Evolutionary conservation across 2,888 invertebrate genomes (phyloP), one percentile per base, ranked within the genome.

Genomic region (Dusona sp.): DNA sequence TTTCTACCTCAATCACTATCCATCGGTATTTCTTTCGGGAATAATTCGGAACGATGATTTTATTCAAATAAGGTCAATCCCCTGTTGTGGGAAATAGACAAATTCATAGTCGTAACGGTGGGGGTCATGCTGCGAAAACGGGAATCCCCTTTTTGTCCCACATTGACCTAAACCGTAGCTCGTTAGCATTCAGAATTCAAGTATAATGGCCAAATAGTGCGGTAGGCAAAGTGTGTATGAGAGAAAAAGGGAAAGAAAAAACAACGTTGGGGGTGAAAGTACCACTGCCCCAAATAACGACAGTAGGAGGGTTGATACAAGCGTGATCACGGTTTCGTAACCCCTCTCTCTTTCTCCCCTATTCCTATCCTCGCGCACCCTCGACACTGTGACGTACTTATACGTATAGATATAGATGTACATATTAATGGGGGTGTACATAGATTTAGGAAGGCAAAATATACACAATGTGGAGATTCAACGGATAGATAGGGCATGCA

Each of bases 211-310:
- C 51, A n/a, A 67, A 82, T 33, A 38, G 67, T 83, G 78, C 68
- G 77, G 64, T 79, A 42, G 83, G 80, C 25, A 54, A 65, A 82
- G 68, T 36, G 75, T 57, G 57, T 68, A 54, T 29, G 38, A 25
- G 51, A 33, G n/a, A 25, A 13, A 8, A 64, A 48, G 33, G 57
- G 7, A 54, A 68, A 51, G 36, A 72, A 79, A 51, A 51, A 51
- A 29, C 29, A 85, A 75, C 67, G 54, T 72, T 61, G 64, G 79
- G 83, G 83, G 64, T 65, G 64, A 79, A 86, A 86, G 86, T 78
- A 73, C 86, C 83, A 86, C 64, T 86, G 86, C 73, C 86, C 86
- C 78, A 86, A 86, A 86, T 86, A 86, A 78, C 75, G 57, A 65
- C 80, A 36, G 68, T 42, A 29, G 82, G 75, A 22, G 72, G 79